These are phyloP conservation scores for Gadopsis marmoratus DNA, from an alignment of 2,797 vertebrate genomes.

Conservation along the genomic window DNA sequence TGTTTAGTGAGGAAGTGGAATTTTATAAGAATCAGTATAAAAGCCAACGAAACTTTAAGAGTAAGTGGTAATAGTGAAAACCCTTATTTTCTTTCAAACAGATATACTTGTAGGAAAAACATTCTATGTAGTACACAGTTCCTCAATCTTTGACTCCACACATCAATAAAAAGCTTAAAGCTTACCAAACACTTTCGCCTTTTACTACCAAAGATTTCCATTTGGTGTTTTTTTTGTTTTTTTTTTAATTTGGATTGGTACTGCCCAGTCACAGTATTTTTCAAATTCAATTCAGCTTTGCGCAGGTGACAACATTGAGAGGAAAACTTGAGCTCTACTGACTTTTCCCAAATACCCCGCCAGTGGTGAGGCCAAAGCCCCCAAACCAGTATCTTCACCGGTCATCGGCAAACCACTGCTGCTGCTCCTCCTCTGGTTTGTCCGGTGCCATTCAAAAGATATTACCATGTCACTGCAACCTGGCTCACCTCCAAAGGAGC, in stretches of 20 bases:
- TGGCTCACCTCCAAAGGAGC: conserved; percentile 86
- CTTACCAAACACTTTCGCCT: conserved; percentile 87
- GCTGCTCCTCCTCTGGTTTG: conserved; percentile 88
- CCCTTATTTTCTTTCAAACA: not conserved
- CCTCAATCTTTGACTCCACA: not conserved
- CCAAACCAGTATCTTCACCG: conserved; percentile 94
- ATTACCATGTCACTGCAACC: conserved; percentile 89
- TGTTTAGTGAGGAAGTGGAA: conserved; percentile 3
- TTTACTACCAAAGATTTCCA: conserved; percentile 92
- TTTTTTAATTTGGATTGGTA: conserved; percentile 61
- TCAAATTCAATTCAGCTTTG: conserved; percentile 89
- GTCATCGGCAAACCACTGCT: conserved; percentile 92
- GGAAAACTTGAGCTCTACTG: conserved; percentile 92
- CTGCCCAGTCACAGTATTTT: conserved; percentile 64
- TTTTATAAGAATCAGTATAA: not conserved
- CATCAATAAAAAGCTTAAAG: conserved; percentile 1
- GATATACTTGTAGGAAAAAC: not conserved
- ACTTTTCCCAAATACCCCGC: conserved; percentile 99
- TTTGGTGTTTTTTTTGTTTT: conserved; percentile 63
- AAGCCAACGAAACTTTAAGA: not conserved
- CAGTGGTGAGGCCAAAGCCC: conserved; percentile 91
- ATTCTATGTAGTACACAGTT: conserved; percentile 8
- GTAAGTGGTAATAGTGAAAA: not conserved
- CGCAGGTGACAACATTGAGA: conserved; percentile 89
- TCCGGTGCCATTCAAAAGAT: conserved; percentile 89